Percentiles rank a stretch among this genome's conserved stretches.
Conservation (phyloP, 1,140 invertebrate species). For the Tetramorium alpestre region DNA sequence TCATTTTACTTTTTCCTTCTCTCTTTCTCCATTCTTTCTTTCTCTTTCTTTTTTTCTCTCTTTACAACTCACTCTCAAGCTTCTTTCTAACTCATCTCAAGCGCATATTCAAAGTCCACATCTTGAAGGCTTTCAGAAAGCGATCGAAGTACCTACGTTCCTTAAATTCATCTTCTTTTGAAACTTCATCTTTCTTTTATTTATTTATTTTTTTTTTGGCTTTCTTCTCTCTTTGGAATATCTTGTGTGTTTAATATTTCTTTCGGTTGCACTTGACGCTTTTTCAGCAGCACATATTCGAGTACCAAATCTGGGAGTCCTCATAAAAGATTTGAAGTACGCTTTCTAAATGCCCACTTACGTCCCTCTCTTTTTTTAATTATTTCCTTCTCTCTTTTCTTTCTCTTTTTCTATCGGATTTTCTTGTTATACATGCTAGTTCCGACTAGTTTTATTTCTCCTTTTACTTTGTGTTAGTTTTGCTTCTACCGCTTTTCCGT, state of each 20-base stretch:
- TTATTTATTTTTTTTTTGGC: neutral
- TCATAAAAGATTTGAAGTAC: neutral
- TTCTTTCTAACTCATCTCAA: neutral
- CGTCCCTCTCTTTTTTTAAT: neutral
- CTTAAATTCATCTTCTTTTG: neutral
- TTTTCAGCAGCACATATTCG: neutral
- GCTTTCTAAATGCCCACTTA: neutral
- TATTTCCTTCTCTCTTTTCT: neutral
- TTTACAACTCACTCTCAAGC: neutral
- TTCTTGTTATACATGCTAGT: neutral
- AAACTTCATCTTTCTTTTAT: neutral
- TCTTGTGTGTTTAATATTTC: neutral
- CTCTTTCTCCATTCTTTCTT: neutral
- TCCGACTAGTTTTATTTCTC: slow-evolving; percentile 4
- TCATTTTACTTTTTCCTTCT: neutral
- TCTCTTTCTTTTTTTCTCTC: neutral
- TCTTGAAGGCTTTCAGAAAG: neutral
- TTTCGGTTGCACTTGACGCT: neutral
- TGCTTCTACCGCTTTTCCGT: neutral
- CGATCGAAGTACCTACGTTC: neutral
- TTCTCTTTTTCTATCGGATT: neutral
- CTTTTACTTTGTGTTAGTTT: neutral
- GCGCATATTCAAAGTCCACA: neutral
- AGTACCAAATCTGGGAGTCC: neutral
- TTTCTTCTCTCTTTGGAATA: neutral